Conservation (phyloP, 2,113 vertebrate species). For the Muntiacus muntjak region DNA sequence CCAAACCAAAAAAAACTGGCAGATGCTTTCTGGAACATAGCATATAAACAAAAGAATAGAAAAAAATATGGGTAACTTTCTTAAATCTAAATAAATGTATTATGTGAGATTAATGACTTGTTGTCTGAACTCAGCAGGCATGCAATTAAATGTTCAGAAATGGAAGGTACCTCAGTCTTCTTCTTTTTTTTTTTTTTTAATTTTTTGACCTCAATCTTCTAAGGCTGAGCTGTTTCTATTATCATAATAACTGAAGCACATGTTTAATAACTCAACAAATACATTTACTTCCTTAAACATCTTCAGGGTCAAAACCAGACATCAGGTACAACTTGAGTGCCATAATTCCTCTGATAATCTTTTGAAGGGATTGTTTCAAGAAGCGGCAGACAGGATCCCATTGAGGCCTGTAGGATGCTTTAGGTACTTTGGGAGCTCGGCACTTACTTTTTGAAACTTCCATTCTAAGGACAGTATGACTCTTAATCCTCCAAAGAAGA, state of each 20-base stretch:
- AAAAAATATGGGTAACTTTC: constrained; percentile 70
- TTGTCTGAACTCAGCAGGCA: constrained; percentile 75
- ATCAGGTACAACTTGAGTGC: constrained; percentile 33
- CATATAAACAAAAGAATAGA: background rate
- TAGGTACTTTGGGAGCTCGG: background rate
- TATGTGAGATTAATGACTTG: constrained; percentile 74
- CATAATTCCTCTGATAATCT: constrained; percentile 26
- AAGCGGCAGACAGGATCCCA: background rate
- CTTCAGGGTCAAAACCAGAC: constrained; percentile 74
- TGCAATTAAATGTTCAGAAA: constrained; percentile 79
- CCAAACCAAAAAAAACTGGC: background rate
- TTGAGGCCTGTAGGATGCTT: background rate
- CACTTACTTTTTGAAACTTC: background rate
- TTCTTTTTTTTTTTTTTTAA: no score
- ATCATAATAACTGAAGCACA: constrained; percentile 76
- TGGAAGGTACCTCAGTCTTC: constrained; percentile 72
- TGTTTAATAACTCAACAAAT: constrained; percentile 75
- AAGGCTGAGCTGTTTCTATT: constrained; percentile 76
- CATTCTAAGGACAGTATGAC: background rate
- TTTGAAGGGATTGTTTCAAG: background rate
- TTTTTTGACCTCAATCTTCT: constrained; percentile 63
- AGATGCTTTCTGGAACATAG: background rate
- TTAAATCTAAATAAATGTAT: constrained; percentile 73
- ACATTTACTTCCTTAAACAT: constrained; percentile 69
- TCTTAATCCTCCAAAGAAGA: background rate